These are phyloP conservation scores for Macquaria australasica DNA, from an alignment of 2,113 vertebrate species.

Conservation along the genomic window DNA sequence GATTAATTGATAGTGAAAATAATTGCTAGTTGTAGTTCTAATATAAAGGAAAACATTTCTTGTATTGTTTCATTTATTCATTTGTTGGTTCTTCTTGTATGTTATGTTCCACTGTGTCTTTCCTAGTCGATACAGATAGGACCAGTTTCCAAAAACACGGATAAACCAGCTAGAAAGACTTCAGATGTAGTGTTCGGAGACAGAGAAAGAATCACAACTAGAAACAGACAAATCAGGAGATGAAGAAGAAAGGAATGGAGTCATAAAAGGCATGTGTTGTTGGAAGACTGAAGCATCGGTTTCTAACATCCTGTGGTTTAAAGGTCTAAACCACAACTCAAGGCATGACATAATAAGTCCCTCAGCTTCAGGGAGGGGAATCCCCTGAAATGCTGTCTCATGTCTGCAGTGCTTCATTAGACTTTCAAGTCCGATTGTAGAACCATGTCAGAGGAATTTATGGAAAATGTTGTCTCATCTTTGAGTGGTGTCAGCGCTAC, in stretches of 20 bases:
- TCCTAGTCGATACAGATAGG: background rate
- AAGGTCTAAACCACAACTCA: conserved; percentile 52
- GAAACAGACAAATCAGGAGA: conserved; percentile 36
- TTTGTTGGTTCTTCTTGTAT: background rate
- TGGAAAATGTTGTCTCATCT: conserved; percentile 56
- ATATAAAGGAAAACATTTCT: background rate
- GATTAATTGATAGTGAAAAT: background rate
- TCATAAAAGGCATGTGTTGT: conserved; percentile 36
- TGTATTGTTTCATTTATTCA: background rate
- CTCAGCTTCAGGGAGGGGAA: conserved; percentile 58
- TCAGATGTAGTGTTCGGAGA: background rate
- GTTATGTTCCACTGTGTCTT: background rate
- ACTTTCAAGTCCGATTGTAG: background rate
- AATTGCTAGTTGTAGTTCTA: background rate
- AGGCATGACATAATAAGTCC: conserved; percentile 59
- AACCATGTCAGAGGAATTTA: conserved; percentile 19
- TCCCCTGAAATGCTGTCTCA: conserved; percentile 66
- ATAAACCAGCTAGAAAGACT: background rate
- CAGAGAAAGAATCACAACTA: conserved; percentile 19
- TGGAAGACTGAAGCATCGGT: conserved; percentile 26
- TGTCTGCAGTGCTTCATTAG: conserved; percentile 41
- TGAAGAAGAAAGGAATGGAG: conserved; percentile 21
- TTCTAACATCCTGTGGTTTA: conserved; percentile 65
- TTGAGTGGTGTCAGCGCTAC: conserved; percentile 11
- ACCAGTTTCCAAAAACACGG: conserved; percentile 20